A percentile compares a stretch with the other conserved stretches of the same genome.
phyloP scores from a whole-genome alignment of 2,888 invertebrate species.

The Leptopilina drosophilae region DNA sequence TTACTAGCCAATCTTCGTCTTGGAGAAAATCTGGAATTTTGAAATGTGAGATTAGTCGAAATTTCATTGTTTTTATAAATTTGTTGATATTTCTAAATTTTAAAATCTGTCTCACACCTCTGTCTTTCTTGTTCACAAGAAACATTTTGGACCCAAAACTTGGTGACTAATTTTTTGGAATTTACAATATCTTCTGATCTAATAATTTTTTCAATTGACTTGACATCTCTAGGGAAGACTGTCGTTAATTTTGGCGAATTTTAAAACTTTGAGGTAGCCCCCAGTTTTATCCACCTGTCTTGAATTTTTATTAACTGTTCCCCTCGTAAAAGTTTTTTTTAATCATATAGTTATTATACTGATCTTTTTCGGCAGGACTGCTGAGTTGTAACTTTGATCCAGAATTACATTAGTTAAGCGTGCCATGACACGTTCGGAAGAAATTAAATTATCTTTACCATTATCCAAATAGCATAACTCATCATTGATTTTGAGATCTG shows the following conservation, averaged over 20 bases:
- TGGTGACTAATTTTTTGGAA: background rate
- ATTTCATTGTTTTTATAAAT: background rate
- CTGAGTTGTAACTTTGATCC: background rate
- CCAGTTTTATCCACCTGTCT: background rate
- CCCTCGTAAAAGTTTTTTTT: background rate
- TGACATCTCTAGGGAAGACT: background rate
- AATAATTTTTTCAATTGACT: background rate
- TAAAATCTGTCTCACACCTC: background rate
- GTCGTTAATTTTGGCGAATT: background rate
- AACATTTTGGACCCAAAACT: background rate
- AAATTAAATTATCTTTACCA: background rate
- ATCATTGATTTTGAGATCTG: too few species aligned
- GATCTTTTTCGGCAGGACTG: constrained; percentile 44
- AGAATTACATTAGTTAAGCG: background rate
- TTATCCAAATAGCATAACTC: background rate
- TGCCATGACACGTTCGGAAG: background rate
- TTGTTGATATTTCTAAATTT: background rate
- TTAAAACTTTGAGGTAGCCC: background rate
- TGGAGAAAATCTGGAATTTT: too few species aligned
- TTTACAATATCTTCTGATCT: background rate
- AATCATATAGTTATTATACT: constrained; percentile 29
- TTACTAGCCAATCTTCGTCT: too few species aligned
- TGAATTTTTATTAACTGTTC: background rate
- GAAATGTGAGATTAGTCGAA: background rate
- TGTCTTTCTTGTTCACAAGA: background rate